A percentile compares a stretch with the other conserved stretches of the same genome.
Conservation (phyloP, 2,797 vertebrate genomes). For the Macroramphosus scolopax region DNA sequence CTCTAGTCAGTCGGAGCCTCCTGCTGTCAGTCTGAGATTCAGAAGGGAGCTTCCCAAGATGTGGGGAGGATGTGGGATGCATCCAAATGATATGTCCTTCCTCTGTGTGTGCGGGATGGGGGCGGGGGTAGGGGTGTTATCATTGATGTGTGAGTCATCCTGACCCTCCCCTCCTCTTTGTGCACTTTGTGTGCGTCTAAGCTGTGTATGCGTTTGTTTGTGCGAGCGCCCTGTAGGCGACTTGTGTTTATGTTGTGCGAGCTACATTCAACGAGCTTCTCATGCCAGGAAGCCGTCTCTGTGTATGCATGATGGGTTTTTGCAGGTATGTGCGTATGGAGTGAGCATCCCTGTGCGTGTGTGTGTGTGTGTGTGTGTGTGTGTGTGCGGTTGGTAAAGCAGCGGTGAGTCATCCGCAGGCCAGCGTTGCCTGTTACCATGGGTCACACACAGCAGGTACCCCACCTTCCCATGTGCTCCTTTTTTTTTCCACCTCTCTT, state of each 20-base stretch:
- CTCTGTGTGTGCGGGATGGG: conserved; percentile 28
- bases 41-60: conserved; percentile 66
- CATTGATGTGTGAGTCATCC: conserved; percentile 74
- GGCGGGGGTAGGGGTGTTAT: conserved; percentile 55
- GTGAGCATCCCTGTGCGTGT: conserved; percentile 24
- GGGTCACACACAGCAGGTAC: conserved; percentile 72
- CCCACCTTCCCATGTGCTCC: conserved; percentile 52
- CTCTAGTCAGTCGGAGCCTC: conserved; percentile 38
- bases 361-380: conserved; percentile 24
- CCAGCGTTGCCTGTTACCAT: conserved; percentile 66
- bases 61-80: conserved; percentile 66
- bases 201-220: neutral
- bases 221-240: neutral
- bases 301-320: conserved; percentile 8
- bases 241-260: conserved; percentile 12
- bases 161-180: conserved; percentile 51
- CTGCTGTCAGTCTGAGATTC: conserved; percentile 53
- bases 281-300: conserved; percentile 5
- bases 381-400: conserved; percentile 54
- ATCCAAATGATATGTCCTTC: conserved; percentile 65
- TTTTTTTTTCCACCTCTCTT: conserved; percentile 38
- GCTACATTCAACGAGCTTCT: conserved; percentile 7
- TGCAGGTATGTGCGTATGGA: conserved; percentile 3
- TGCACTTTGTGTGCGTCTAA: conserved; percentile 28
- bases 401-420: conserved; percentile 72